Conservation (phyloP, 2,797 vertebrate species). For the Rhyacichthys aspro region DNA sequence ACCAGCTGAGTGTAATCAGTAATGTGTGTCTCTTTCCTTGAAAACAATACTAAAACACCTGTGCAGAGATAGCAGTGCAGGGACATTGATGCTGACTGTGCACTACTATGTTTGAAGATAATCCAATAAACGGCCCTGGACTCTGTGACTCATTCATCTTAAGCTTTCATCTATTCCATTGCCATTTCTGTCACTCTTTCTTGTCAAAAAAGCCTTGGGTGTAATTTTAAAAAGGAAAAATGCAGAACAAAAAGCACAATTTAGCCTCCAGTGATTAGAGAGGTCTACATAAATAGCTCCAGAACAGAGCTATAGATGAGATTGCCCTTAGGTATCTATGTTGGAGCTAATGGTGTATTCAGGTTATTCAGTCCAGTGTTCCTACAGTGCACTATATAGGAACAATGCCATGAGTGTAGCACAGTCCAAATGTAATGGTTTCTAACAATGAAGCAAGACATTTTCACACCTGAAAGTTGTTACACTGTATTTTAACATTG, state of each 20-base stretch:
- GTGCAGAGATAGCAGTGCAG: conserved; percentile 17
- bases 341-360: no score
- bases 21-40: conserved; percentile 21
- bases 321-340: no score
- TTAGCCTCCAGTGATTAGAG: not conserved
- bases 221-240: not conserved
- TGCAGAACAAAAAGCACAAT: conserved; percentile 2
- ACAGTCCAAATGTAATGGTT: no score
- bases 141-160: conserved; percentile 36
- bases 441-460: no score
- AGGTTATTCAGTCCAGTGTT: no score
- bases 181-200: conserved; percentile 51
- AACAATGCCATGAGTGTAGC: no score
- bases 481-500: no score
- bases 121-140: conserved; percentile 53
- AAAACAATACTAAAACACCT: conserved; percentile 51
- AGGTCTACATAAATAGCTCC: not conserved
- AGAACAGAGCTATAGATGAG: not conserved
- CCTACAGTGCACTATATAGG: no score
- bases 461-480: no score
- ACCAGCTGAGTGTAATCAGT: conserved; percentile 12
- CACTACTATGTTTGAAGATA: conserved; percentile 40
- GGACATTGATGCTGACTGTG: conserved; percentile 30
- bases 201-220: conserved; percentile 22
- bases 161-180: conserved; percentile 52